These are phyloP conservation scores for Schizopygopsis pylzovi DNA, from an alignment of 2,797 vertebrate species.

Conservation along the genomic window DNA sequence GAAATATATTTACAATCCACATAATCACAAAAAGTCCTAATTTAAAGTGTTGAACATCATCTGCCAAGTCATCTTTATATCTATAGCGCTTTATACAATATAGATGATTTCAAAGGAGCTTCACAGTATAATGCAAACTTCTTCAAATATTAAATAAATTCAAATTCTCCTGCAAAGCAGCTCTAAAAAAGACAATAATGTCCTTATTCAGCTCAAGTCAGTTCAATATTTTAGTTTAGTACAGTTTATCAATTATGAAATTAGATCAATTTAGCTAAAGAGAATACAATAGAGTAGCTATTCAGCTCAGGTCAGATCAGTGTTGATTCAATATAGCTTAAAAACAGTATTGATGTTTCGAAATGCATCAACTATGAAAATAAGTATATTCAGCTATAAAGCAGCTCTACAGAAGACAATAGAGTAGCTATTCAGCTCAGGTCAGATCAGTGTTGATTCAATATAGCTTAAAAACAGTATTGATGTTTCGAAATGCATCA, in stretches of 20 bases:
- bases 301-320: too few relatives aligned
- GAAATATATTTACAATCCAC: background rate
- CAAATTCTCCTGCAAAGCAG: background rate
- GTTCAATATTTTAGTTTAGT: background rate
- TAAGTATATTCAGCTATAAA: too few relatives aligned
- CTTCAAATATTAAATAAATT: background rate
- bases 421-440: too few relatives aligned
- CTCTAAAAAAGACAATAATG: background rate
- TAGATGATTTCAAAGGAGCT: background rate
- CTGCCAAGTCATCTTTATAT: background rate
- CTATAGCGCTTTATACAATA: background rate
- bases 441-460: too few relatives aligned
- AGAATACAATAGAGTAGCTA: background rate
- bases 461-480: too few relatives aligned
- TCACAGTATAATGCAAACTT: background rate
- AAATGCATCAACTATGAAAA: too few relatives aligned
- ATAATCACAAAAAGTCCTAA: background rate
- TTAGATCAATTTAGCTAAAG: background rate
- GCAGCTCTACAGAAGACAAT: too few relatives aligned
- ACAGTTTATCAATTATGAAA: background rate
- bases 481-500: too few relatives aligned
- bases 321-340: too few relatives aligned
- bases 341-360: too few relatives aligned
- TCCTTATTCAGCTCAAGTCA: background rate
- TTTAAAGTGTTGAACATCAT: background rate